Conservation (phyloP, 2,888 invertebrate species). For the Gibbula magus region DNA sequence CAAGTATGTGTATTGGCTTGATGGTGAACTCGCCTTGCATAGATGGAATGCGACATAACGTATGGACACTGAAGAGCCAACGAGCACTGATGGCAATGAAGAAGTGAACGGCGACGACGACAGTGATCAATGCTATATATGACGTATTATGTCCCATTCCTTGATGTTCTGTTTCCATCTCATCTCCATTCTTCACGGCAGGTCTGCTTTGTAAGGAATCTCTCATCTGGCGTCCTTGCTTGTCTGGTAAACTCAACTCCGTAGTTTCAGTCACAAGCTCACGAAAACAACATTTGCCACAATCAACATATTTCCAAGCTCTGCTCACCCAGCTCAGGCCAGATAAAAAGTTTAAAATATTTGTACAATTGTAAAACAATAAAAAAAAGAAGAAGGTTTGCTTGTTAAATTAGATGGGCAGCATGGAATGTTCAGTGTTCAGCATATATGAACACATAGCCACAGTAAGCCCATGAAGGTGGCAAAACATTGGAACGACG, state of each 20-base stretch:
- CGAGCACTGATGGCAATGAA: constrained; percentile 12
- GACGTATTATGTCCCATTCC: constrained; percentile 11
- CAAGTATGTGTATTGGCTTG: constrained; percentile 1
- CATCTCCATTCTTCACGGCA: neutral
- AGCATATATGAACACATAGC: constrained; percentile 18
- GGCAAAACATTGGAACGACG: constrained; percentile 7
- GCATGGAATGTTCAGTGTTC: constrained; percentile 23
- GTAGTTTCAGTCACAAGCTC: neutral
- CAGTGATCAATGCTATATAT: constrained; percentile 17
- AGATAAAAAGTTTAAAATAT: constrained; percentile 19
- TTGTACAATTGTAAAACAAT: constrained; percentile 23
- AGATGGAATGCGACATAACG: constrained; percentile 47
- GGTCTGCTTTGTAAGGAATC: constrained; percentile 22
- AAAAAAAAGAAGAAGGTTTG: constrained; percentile 1
- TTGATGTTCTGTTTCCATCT: constrained; percentile 6
- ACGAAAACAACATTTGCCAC: neutral
- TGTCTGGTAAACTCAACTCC: neutral
- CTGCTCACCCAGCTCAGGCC: neutral
- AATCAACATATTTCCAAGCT: neutral
- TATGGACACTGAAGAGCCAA: constrained; percentile 14
- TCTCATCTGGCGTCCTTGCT: neutral
- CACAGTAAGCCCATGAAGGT: constrained; percentile 15
- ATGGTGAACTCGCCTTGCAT: constrained; percentile 42
- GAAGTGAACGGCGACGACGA: constrained; percentile 11
- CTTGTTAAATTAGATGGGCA: constrained; percentile 10